Evolutionary conservation across 2,797 vertebrate species (phyloP), one percentile per base, ranked within the genome.

Genomic region (Microctenopoma stevenorrisi): DNA sequence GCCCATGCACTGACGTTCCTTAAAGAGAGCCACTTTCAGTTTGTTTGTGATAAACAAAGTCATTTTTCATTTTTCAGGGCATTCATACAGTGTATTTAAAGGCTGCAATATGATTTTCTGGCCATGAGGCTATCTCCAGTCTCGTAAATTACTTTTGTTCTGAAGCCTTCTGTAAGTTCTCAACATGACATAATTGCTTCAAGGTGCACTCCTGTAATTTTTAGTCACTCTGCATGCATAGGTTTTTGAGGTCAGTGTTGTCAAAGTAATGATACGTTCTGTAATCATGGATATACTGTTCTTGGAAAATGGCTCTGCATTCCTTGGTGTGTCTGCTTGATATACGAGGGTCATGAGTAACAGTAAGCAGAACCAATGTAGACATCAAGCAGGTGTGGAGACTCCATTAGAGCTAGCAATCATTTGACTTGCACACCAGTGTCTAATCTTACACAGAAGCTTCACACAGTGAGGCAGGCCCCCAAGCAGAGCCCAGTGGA

Each of bases 401-500:
- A 78, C 75, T 86, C 86, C 78, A 87, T 89, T 89, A 89, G 72
- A 82, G 73, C 83, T 64, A 76, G 86, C 79, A 82, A 77, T 67
- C 78, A 86, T 88, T 92, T 88, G 80, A 87, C 89, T 91, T 72
- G 77, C 86, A 82, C 80, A 82, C 82, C 83, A 70, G 84, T 76
- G 76, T 83, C 84, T 90, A 88, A 89, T 92, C 85, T 88, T 77
- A 83, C 83, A 86, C 80, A 71, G 75, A 80, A 78, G 84, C 76
- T 82, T 89, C 89, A 89, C 85, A 86, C 86, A 79, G 84, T 86
- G 89, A 82, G 81, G 83, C 74, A 81, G 84, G 81, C 84, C 82
- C 88, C 79, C 78, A 77, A 79, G 86, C 78, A 74, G 83, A 90
- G 84, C 78, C 77, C 53, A 63, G 76, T 79, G 81, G 79, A 87